phyloP scores from a whole-genome alignment of 53 echinoderm and acorn worm genomes.

The Paelopatides confundens region DNA sequence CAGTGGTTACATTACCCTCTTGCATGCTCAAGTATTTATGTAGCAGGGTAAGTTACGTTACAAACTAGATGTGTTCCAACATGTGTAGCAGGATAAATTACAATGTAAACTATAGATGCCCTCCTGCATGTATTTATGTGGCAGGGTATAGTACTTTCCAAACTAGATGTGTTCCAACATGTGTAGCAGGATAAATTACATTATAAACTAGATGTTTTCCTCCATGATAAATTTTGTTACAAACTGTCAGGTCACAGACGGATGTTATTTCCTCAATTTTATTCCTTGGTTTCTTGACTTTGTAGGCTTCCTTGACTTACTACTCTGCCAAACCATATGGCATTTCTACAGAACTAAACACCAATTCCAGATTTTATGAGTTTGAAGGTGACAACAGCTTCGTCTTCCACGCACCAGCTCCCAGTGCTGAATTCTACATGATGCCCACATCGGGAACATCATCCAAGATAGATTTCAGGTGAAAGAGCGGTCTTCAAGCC shows the following conservation, averaged over 20 bases:
- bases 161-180: too few species aligned
- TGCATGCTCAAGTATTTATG: too few species aligned
- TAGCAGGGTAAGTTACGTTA: too few species aligned
- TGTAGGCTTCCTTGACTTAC: constrained; percentile 74
- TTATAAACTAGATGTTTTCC: too few species aligned
- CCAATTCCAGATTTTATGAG: constrained; percentile 64
- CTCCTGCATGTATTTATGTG: too few species aligned
- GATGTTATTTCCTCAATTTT: background rate
- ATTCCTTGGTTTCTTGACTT: background rate
- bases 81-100: too few species aligned
- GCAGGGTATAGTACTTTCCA: too few species aligned
- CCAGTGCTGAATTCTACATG: constrained; percentile 76
- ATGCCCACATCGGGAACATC: constrained; percentile 51
- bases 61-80: too few species aligned
- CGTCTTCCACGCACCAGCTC: constrained; percentile 68
- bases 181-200: too few species aligned
- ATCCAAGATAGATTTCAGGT: constrained; percentile 66
- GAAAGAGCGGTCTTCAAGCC: background rate
- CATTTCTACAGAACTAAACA: constrained; percentile 19
- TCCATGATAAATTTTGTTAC: too few species aligned
- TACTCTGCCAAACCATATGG: constrained; percentile 74
- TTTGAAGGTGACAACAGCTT: constrained; percentile 52
- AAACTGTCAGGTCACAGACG: background rate
- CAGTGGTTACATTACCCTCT: too few species aligned
- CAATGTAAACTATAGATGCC: too few species aligned